phyloP scores from a whole-genome alignment of 2,797 vertebrate genomes.

The Neosalanx taihuensis region DNA sequence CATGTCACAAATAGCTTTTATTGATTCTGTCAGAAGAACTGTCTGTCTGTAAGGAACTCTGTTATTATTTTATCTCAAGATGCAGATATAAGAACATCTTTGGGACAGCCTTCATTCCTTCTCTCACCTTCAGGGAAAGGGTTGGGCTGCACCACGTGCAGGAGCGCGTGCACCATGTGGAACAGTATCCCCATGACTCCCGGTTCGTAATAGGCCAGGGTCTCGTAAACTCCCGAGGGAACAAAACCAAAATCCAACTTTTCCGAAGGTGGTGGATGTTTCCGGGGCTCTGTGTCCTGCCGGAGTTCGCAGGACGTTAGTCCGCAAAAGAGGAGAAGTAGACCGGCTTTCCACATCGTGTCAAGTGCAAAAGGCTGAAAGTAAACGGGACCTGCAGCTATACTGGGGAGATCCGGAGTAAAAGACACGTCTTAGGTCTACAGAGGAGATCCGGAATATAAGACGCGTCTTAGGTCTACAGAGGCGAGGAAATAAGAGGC shows the following conservation, averaged over 20 bases:
- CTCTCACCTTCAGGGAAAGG: slow-evolving; percentile 87
- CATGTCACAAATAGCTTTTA: too few species aligned
- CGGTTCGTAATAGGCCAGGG: slow-evolving; percentile 78
- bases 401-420: background rate
- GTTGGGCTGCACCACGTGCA: slow-evolving; percentile 86
- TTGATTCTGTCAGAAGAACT: too few species aligned
- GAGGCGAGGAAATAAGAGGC: background rate
- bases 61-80: too few species aligned
- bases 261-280: slow-evolving; percentile 58
- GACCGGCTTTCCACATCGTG: slow-evolving; percentile 68
- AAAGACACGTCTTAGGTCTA: background rate
- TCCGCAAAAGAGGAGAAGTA: slow-evolving; percentile 69
- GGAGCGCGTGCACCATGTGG: slow-evolving; percentile 81
- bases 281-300: slow-evolving; percentile 55
- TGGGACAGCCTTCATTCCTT: background rate
- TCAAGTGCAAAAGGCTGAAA: slow-evolving; percentile 5
- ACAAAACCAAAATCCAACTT: slow-evolving; percentile 87
- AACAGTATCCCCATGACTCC: slow-evolving; percentile 83
- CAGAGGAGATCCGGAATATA: background rate
- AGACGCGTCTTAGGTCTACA: slow-evolving; percentile 4
- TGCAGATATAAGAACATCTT: background rate
- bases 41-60: too few species aligned
- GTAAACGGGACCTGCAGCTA: background rate
- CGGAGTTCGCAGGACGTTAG: slow-evolving; percentile 68
- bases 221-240: slow-evolving; percentile 84